Evolutionary conservation across 2,113 vertebrate genomes (phyloP).

Genomic region (Malurus alboscapulatus): DNA sequence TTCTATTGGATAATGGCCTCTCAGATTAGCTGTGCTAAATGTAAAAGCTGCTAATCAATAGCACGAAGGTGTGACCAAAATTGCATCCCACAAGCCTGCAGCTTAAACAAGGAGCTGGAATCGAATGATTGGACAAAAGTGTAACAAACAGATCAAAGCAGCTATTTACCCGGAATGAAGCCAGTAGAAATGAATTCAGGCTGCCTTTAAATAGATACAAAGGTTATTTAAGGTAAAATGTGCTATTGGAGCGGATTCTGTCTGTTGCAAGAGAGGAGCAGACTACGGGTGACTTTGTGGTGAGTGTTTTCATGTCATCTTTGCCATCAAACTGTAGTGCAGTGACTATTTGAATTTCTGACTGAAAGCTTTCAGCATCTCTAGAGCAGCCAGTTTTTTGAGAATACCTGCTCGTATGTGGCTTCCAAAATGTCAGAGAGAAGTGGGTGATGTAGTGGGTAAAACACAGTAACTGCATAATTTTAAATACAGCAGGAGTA

Average conservation of each 20-base stretch:
- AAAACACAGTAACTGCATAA: background rate
- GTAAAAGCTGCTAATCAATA: conserved; percentile 17
- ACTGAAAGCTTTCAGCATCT: background rate
- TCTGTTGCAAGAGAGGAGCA: background rate
- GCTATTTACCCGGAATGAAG: conserved; percentile 29
- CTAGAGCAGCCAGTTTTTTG: background rate
- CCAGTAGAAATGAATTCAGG: background rate
- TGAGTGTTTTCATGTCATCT: background rate
- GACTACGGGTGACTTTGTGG: background rate
- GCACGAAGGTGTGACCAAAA: background rate
- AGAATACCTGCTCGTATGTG: background rate
- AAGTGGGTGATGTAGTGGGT: background rate
- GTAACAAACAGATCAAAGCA: conserved; percentile 39
- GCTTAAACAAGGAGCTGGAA: conserved; percentile 26
- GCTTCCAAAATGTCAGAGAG: background rate
- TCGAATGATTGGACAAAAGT: background rate
- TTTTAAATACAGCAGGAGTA: background rate
- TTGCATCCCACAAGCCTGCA: background rate
- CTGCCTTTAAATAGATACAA: conserved; percentile 23
- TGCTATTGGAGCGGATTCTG: background rate
- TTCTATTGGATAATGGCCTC: background rate
- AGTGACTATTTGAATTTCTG: background rate
- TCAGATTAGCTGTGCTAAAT: conserved; percentile 1
- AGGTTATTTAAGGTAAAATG: conserved; percentile 36
- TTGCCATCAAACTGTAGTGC: background rate